phyloP scores from a whole-genome alignment of 2,797 vertebrate genomes.

The Botia almorhae region DNA sequence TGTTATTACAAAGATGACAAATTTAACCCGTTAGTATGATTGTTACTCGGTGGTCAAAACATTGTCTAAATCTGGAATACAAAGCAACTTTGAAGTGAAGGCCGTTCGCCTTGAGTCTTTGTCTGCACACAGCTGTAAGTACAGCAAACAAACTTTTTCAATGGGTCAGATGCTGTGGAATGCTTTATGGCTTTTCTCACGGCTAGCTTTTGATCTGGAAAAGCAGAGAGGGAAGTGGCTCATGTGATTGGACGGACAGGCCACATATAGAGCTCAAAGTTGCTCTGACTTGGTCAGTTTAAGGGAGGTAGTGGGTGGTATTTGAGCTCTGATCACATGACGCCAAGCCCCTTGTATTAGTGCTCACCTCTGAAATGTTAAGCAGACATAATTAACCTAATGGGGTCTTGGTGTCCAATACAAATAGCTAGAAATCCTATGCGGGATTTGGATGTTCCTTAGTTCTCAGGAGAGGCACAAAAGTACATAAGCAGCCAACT shows the following conservation, averaged over 20 bases:
- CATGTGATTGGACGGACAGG: constrained; percentile 53
- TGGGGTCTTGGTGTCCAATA: constrained; percentile 67
- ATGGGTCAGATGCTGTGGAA: constrained; percentile 56
- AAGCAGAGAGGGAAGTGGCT: constrained; percentile 58
- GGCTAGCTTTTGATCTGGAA: constrained; percentile 57
- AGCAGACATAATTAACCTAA: constrained; percentile 75
- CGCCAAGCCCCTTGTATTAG: constrained; percentile 61
- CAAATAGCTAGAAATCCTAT: constrained; percentile 49
- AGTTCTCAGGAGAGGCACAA: neutral
- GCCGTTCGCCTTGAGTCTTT: constrained; percentile 21
- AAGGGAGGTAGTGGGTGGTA: constrained; percentile 42
- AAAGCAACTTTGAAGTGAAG: constrained; percentile 52
- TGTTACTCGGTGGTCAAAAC: constrained; percentile 6
- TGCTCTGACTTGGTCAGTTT: constrained; percentile 35
- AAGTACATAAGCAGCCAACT: neutral
- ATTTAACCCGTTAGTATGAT: constrained; percentile 41
- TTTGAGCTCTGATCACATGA: constrained; percentile 48
- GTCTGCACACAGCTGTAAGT: constrained; percentile 71
- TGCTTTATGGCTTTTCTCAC: constrained; percentile 55
- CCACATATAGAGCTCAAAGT: constrained; percentile 49
- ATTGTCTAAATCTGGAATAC: constrained; percentile 33
- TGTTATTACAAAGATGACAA: constrained; percentile 35
- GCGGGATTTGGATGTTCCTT: constrained; percentile 44
- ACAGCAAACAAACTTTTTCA: constrained; percentile 70
- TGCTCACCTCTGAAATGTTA: constrained; percentile 70